Base-by-base conservation (phyloP, 2,113 vertebrate species). In the Brachypteracias leptosomus region DNA sequence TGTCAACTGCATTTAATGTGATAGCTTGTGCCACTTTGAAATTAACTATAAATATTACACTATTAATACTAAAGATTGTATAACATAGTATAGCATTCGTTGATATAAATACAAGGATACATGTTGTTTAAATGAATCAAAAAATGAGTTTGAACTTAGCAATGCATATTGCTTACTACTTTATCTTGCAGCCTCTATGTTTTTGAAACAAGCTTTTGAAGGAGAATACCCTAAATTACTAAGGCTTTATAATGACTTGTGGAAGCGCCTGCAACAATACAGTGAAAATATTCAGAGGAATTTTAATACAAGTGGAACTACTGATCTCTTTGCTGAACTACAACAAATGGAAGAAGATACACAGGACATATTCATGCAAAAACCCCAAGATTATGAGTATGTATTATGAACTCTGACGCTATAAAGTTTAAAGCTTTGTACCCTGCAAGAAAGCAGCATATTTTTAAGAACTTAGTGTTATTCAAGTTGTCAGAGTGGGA, bases 201-300 rank as follows among this genome's bases (percentile, higher is more conserved):
- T 99, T 97, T 96, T 99, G 96, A 99, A 99, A 92, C 99, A 99
- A 96, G 99, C 99, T 11, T 98, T 99, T 92, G 99, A 99, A 98
- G 99, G 99, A 55, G 99, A 99, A 97, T 99, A 99, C 68, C 99
- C 99, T 6, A 99, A 99, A 94, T 97, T 99, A 80, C 75, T 99
- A 94, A 98, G 98, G 25, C 98, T 99, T 42, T 99, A 99, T 97
- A 99, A 99, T 78, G 99, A 99, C 72, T 97, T 99, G 93, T 99
- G 99, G 99, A 99, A 99, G 51, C 99, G 99, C 35, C 98, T 99
- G 94, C 99, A 99, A 95, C 99, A 99, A 62, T 99, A 99, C 80
- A 99, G 98, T 86, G 90, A 98, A 91, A 99, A 98, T 96, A 98
- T 99, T 96, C 99, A 99, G 95, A 98, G 98, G 80, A 98, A 96